Evolutionary conservation across 2,888 invertebrate species (phyloP), one percentile per base, ranked within the genome.

Genomic region (Eupsilia transversa): DNA sequence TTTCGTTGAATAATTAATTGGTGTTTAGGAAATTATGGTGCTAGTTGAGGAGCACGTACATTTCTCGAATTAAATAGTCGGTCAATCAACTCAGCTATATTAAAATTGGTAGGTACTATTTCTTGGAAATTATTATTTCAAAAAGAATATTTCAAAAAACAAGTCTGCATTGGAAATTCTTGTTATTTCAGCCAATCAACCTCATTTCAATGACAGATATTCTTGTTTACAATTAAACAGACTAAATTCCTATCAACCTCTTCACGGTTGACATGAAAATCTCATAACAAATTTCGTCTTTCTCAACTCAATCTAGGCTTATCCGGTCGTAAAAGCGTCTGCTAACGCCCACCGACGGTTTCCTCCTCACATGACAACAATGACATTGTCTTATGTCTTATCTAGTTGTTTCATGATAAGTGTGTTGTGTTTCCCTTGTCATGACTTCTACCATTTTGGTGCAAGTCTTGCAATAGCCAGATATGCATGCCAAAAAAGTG

Each of bases 1-100:
- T 69, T 38, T 63, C 30, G 10, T 64, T 65, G 66, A 83, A 71
- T 84, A 71, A 80, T 75, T 52, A 56, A 80, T 59, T 20, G 59
- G 10, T 72, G 12, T 60, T 56, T 30, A 52, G 46, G 59, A 41
- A 67, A 79, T 76, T 57, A 41, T 38, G 49, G 57, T 74, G 35
- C 3, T 57, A 20, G 20, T 52, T 38, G 56, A 35, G 14, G 23
- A 80, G 14, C n/a, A 33, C 23, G n/a, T 38, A n/a, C 33, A 10
- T 38, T 27, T 23, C 20, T 41, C 10, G 33, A 60, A 46, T 65
- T 54, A 54, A 65, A 60, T 57, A 23, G 43, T 23, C 14, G 59
- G 81, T 65, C 65, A 77, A 27, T 66, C 3, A 82, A 82, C 76
- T 38, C 57, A 6, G 81, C 6, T 35, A 1, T 10, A 41, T 49